A percentile compares a stretch with the other conserved stretches of the same genome.
Evolutionary conservation across 2,888 invertebrate species (phyloP).

Genomic region (Pediacus dermestoides): DNA sequence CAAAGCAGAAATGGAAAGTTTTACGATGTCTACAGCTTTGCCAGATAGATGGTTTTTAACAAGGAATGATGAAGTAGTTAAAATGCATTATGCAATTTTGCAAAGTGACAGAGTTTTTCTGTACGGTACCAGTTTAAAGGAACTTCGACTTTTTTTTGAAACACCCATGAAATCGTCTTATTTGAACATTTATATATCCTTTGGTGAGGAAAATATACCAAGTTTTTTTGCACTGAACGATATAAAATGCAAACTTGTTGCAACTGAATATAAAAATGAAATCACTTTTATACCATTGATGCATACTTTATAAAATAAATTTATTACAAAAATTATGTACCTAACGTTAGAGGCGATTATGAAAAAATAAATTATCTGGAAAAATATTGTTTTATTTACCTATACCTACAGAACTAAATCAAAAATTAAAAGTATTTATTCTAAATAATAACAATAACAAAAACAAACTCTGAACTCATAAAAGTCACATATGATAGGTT

Average conservation of each 20-base stretch:
- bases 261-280: too few relatives aligned
- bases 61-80: constrained; percentile 20
- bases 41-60: constrained; percentile 30
- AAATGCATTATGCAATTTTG: constrained; percentile 18
- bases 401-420: too few relatives aligned
- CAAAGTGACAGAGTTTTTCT: constrained; percentile 16
- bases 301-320: constrained; percentile 19
- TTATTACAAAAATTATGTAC: too few relatives aligned
- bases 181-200: constrained; percentile 22
- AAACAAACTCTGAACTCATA: too few relatives aligned
- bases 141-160: constrained; percentile 19
- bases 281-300: constrained; percentile 21
- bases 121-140: constrained; percentile 15
- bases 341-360: too few relatives aligned
- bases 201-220: constrained; percentile 12
- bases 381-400: too few relatives aligned
- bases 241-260: constrained; percentile 22
- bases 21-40: too few relatives aligned
- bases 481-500: too few relatives aligned
- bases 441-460: too few relatives aligned
- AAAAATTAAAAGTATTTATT: too few relatives aligned
- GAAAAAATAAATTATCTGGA: too few relatives aligned
- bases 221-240: constrained; percentile 14
- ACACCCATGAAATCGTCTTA: constrained; percentile 19
- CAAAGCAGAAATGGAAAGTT: too few relatives aligned